Evolutionary conservation across 2,113 vertebrate species (phyloP).

Genomic region (Equus quagga): DNA sequence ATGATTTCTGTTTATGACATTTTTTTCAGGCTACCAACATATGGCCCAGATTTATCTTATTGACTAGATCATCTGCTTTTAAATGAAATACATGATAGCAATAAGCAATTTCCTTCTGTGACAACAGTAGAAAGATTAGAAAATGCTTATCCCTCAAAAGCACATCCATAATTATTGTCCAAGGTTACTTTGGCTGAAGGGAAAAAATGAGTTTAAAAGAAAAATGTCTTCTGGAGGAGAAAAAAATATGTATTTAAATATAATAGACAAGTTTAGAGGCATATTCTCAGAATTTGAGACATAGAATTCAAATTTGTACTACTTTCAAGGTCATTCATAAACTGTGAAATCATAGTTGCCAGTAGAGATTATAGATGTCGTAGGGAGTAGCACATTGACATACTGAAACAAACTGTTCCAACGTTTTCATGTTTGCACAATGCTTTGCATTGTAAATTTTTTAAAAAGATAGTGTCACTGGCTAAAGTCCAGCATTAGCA

Average conservation of each 20-base stretch:
- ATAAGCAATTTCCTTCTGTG: conserved; percentile 73
- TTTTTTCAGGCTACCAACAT: conserved; percentile 74
- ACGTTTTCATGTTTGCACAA: background rate
- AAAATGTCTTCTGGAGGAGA: background rate
- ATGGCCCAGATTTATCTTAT: conserved; percentile 74
- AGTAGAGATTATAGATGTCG: background rate
- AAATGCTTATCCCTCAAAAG: conserved; percentile 43
- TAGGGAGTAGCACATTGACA: background rate
- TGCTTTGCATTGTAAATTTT: background rate
- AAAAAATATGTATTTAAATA: background rate
- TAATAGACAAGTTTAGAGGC: background rate
- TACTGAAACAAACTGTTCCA: background rate
- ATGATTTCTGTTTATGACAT: conserved; percentile 6
- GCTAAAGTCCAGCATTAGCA: background rate
- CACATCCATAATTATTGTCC: conserved; percentile 7
- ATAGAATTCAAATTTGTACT: background rate
- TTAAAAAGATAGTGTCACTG: background rate
- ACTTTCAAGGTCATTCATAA: conserved; percentile 14
- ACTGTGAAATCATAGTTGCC: background rate
- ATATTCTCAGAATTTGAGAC: background rate
- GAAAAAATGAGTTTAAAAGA: background rate
- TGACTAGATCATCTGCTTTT: conserved; percentile 64
- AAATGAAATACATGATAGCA: conserved; percentile 72
- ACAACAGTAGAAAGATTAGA: conserved; percentile 61
- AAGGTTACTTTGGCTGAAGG: conserved; percentile 12